phyloP scores from a whole-genome alignment of 2,797 vertebrate species.

The Tamandua tetradactyla region DNA sequence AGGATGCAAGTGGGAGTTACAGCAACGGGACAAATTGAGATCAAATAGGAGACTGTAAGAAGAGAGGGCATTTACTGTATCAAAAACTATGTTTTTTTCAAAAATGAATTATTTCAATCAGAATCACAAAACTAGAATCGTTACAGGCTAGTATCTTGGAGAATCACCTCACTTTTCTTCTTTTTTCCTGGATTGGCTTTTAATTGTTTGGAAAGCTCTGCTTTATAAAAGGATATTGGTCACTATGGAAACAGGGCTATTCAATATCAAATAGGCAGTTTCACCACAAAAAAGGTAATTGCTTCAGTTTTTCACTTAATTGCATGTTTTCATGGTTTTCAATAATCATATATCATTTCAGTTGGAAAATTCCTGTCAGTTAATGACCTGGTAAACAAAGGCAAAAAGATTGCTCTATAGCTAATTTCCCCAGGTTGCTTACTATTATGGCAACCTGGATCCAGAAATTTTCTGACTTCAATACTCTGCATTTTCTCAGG shows the following conservation, averaged over 20 bases:
- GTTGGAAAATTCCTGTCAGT: constrained; percentile 49
- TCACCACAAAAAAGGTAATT: constrained; percentile 67
- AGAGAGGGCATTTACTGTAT: background rate
- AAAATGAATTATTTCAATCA: constrained; percentile 15
- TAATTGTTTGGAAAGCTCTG: constrained; percentile 62
- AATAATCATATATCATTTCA: constrained; percentile 25
- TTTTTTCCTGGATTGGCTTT: constrained; percentile 45
- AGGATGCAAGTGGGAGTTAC: background rate
- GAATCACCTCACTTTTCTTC: constrained; percentile 25
- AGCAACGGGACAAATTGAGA: background rate
- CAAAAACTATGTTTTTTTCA: background rate
- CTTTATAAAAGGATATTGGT: constrained; percentile 70
- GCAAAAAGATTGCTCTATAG: background rate
- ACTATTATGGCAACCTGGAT: background rate
- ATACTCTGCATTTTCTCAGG: background rate
- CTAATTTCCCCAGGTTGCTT: background rate
- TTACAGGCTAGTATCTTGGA: background rate
- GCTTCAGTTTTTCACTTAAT: constrained; percentile 56
- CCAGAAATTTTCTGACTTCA: background rate
- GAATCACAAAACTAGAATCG: background rate
- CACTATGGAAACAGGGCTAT: constrained; percentile 68
- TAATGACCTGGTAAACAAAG: background rate
- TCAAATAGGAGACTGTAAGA: background rate
- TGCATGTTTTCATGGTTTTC: constrained; percentile 57
- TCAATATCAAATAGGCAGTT: constrained; percentile 59